Conservation (phyloP, 2,888 invertebrate species). For the Platerodrilus igneus region DNA sequence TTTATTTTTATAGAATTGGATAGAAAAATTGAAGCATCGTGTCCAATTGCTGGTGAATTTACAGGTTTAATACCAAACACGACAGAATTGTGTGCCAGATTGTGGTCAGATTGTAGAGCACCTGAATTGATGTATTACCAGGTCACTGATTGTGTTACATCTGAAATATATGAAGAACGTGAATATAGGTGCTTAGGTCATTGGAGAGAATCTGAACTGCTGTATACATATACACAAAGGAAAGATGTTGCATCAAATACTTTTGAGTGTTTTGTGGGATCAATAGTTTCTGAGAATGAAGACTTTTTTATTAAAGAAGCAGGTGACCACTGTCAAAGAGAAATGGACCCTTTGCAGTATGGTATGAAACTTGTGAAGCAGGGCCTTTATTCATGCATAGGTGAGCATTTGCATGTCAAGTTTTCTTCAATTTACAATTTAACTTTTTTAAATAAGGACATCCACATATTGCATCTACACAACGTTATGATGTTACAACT, state of each 20-base stretch:
- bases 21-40: constrained; percentile 36
- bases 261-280: constrained; percentile 64
- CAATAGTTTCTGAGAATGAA: constrained; percentile 55
- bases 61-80: constrained; percentile 60
- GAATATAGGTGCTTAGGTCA: constrained; percentile 63
- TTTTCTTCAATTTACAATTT: neutral
- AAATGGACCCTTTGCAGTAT: constrained; percentile 54
- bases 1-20: constrained; percentile 19
- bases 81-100: constrained; percentile 57
- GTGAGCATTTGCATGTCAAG: constrained; percentile 8
- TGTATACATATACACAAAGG: constrained; percentile 62
- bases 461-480: constrained; percentile 14
- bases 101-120: constrained; percentile 61
- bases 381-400: constrained; percentile 40
- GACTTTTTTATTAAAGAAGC: constrained; percentile 62
- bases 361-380: constrained; percentile 60
- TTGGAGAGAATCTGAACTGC: constrained; percentile 58
- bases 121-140: constrained; percentile 64
- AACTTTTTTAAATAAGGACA: constrained; percentile 10
- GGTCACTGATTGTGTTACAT: constrained; percentile 57
- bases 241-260: constrained; percentile 54
- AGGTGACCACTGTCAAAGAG: constrained; percentile 59
- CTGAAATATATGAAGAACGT: constrained; percentile 60
- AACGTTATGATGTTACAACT: constrained; percentile 15
- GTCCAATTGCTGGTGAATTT: constrained; percentile 63